Base-by-base conservation (phyloP, 2,888 invertebrate genomes). In the Balanococcus diminutus region DNA sequence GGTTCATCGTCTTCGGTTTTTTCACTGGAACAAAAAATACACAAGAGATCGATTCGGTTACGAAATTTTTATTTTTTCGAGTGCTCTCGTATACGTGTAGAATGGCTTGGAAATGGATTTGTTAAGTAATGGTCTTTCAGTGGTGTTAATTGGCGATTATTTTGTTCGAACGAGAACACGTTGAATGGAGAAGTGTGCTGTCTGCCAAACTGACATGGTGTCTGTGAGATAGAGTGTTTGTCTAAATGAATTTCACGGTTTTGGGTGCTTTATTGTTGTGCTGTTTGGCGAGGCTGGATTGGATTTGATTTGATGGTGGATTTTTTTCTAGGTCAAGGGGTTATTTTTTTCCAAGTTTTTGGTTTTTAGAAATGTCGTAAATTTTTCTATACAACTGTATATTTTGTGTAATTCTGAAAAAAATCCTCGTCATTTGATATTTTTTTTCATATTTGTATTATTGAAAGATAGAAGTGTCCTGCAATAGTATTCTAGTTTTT, bases 1-100 rank as follows among this genome's bases (percentile, higher is more conserved):
- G 85, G 75, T 46, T 85, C 85, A 85, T 85, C 85, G 39, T 85
- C 85, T 46, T 85, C 79, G 42, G 75, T 75, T 75, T 85, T 79
- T 31, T 85, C 79, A 32, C 85, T 85, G 79, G 14, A 28, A 81
- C 25, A 14, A 81, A 28, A 81, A 42, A 79, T 3, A 36, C n/a
- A n/a, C 14, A 72, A 25, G 14, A 75, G n/a, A 56, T 56, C 67
- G 67, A 67, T 67, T 28, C 16, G 28, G 25, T 67, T 67, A 67
- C 28, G 67, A 67, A 67, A 67, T 67, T 22, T 4, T 8, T 22
- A 22, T 11, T 19, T 5, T 56, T 56, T 56, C 25, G 67, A 28
- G 28, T 67, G 3, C 28, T 67, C 67, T 67, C 28, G 28, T 46
- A 14, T 16, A 11, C n/a, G 11, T 8, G 14, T 31, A 14, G 31